A percentile compares a stretch with the other conserved stretches of the same genome.
These are phyloP conservation scores for Cryptus viduatorius DNA, from an alignment of 2,888 invertebrate genomes.

Conservation along the genomic window DNA sequence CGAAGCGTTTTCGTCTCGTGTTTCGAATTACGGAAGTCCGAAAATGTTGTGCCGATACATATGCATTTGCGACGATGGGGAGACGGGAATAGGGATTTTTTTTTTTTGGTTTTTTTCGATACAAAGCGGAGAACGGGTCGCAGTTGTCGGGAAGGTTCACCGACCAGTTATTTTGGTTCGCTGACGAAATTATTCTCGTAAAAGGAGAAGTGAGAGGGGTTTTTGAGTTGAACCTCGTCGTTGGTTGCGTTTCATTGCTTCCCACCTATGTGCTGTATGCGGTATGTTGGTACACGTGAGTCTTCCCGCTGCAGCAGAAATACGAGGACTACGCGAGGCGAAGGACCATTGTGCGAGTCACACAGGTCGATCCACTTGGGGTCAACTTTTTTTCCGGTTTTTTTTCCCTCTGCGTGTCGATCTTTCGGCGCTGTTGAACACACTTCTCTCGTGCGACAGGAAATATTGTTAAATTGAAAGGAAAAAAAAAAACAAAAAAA, in stretches of 20 bases:
- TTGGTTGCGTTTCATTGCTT: neutral
- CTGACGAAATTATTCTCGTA: conserved; percentile 23
- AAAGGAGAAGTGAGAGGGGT: conserved; percentile 17
- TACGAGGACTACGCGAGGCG: neutral
- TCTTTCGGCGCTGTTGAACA: neutral
- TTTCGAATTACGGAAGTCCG: neutral
- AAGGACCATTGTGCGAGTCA: conserved; percentile 4
- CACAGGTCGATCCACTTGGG: conserved; percentile 32
- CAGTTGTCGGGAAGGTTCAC: conserved; percentile 10
- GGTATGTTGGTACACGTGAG: neutral
- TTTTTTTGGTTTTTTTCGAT: neutral
- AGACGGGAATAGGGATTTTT: too few relatives aligned
- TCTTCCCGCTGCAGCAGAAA: neutral
- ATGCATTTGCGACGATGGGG: neutral
- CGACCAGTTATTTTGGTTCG: conserved; percentile 29
- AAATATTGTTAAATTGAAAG: conserved; percentile 15
- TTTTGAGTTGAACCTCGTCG: too few relatives aligned
- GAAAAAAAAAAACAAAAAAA: neutral
- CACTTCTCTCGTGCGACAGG: conserved; percentile 1
- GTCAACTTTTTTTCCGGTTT: neutral
- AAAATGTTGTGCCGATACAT: neutral
- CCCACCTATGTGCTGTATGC: neutral
- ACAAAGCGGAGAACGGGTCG: neutral
- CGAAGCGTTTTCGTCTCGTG: neutral
- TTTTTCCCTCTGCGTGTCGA: neutral